Evolutionary conservation across 2,888 invertebrate genomes (phyloP).

Genomic region (Schrankia costaestrigalis): DNA sequence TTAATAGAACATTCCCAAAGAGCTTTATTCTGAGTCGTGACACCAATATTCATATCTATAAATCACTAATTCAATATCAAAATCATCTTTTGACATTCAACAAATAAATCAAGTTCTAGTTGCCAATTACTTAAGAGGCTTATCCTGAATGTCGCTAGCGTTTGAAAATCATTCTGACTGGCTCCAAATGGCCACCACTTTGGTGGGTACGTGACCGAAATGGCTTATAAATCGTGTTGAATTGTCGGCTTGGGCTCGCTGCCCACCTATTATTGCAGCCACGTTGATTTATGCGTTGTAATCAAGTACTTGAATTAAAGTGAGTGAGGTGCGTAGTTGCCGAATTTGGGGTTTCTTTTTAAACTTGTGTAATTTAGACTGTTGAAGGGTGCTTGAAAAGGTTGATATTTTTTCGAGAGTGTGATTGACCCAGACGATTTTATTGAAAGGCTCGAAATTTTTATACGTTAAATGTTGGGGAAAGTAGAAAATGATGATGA

Average conservation of each 20-base stretch:
- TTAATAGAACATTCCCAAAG: too few relatives aligned
- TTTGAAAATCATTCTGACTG: slow-evolving; percentile 55
- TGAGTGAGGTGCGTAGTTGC: slow-evolving; percentile 28
- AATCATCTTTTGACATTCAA: slow-evolving; percentile 31
- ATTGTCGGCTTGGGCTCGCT: slow-evolving; percentile 43
- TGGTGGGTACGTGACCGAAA: slow-evolving; percentile 66
- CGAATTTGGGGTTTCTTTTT: slow-evolving; percentile 14
- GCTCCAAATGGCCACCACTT: slow-evolving; percentile 64
- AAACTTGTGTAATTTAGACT: not conserved
- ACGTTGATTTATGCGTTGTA: slow-evolving; percentile 50
- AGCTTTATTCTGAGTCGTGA: slow-evolving; percentile 11
- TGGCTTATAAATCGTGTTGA: slow-evolving; percentile 64
- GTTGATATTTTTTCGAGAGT: too few relatives aligned
- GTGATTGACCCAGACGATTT: too few relatives aligned
- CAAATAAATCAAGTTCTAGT: slow-evolving; percentile 51
- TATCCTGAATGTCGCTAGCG: slow-evolving; percentile 52
- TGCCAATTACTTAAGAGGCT: slow-evolving; percentile 63
- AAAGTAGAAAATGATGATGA: too few relatives aligned
- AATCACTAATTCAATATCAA: slow-evolving; percentile 35
- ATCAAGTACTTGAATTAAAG: slow-evolving; percentile 46
- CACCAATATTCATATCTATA: slow-evolving; percentile 21
- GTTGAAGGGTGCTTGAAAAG: slow-evolving; percentile 4
- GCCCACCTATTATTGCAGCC: slow-evolving; percentile 56
- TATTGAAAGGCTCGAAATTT: too few relatives aligned
- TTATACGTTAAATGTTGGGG: too few relatives aligned